Conservation (phyloP, 2,113 vertebrate species). For the Lucifuga dentata region DNA sequence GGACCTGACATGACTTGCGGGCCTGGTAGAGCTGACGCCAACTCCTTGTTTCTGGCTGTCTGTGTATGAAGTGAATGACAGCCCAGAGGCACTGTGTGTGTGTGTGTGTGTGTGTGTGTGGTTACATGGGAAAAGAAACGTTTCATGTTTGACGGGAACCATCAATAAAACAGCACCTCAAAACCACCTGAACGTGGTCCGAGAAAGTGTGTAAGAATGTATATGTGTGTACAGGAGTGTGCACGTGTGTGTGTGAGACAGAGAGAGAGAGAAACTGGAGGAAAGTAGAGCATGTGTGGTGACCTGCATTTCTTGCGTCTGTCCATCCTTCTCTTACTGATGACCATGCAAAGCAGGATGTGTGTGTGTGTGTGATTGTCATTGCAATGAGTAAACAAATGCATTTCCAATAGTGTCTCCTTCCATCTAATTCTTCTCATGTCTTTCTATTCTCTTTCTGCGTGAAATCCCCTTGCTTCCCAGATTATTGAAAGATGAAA, state of each 20-base stretch:
- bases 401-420: no score
- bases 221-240: neutral
- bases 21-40: constrained; percentile 76
- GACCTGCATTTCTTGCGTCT: constrained; percentile 25
- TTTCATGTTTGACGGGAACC: constrained; percentile 78
- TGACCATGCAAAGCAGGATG: constrained; percentile 19
- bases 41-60: constrained; percentile 70
- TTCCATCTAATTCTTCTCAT: no score
- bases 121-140: constrained; percentile 65
- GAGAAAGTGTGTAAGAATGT: constrained; percentile 35
- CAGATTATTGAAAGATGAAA: no score
- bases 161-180: constrained; percentile 69
- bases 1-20: constrained; percentile 74
- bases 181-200: constrained; percentile 66
- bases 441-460: no score
- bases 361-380: constrained; percentile 4
- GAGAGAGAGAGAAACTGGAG: constrained; percentile 11
- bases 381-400: neutral
- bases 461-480: no score
- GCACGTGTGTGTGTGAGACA: neutral
- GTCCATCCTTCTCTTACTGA: constrained; percentile 35
- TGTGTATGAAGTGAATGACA: constrained; percentile 76
- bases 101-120: constrained; percentile 59
- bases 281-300: constrained; percentile 32
- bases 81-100: constrained; percentile 60